Evolutionary conservation across 2,888 invertebrate species (phyloP).

Genomic region (Harpalus rubripes): DNA sequence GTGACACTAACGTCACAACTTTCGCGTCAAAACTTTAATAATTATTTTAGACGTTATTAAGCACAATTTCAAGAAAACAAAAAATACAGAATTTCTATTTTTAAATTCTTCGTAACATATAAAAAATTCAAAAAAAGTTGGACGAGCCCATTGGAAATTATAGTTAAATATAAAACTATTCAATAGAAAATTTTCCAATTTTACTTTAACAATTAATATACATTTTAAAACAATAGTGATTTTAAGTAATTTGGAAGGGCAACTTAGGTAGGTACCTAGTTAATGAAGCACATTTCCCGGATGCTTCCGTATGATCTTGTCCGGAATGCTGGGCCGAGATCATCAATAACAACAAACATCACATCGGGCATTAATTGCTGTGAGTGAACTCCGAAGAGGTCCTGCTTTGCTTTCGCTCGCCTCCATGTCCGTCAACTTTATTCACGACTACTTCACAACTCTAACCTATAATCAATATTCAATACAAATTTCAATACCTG

Average conservation of each 20-base stretch:
- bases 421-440: not conserved
- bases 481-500: not conserved
- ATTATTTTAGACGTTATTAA: no score
- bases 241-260: not conserved
- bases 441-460: conserved; percentile 2
- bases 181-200: no score
- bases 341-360: conserved; percentile 52
- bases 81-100: no score
- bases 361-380: conserved; percentile 50
- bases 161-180: no score
- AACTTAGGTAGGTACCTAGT: not conserved
- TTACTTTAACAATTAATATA: no score
- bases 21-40: no score
- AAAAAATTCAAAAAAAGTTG: no score
- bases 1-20: no score
- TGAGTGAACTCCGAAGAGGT: not conserved
- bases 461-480: not conserved
- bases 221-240: no score
- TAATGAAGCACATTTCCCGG: conserved; percentile 50
- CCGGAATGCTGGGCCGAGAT: conserved; percentile 49
- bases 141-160: no score
- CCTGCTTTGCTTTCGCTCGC: not conserved
- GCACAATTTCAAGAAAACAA: no score
- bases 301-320: conserved; percentile 44
- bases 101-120: no score